A percentile compares a stretch with the other conserved stretches of the same genome.
phyloP scores from a whole-genome alignment of 2,888 invertebrate species.

The Steromphala cineraria region DNA sequence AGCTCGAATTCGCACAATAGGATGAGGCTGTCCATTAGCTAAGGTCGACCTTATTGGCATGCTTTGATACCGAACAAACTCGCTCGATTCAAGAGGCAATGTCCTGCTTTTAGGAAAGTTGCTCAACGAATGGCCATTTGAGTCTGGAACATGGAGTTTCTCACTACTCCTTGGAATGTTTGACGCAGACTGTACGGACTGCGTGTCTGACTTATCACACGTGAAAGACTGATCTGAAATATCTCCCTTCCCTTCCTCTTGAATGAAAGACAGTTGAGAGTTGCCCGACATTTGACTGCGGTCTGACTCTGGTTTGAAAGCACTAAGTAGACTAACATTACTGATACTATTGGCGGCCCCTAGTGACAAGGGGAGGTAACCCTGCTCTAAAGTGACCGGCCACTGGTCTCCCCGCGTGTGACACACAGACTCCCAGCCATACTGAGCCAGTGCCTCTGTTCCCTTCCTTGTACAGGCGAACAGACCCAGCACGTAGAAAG shows the following conservation, averaged over 20 bases:
- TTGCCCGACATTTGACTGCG: slow-evolving; percentile 21
- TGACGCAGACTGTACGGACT: slow-evolving; percentile 7
- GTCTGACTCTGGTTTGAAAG: slow-evolving; percentile 7
- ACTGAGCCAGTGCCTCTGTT: slow-evolving; percentile 85
- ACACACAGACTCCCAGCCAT: slow-evolving; percentile 83
- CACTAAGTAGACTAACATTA: slow-evolving; percentile 20
- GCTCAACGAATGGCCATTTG: neutral
- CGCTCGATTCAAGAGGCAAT: slow-evolving; percentile 45
- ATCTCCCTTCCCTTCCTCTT: slow-evolving; percentile 46
- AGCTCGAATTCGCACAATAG: neutral
- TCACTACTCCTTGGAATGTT: slow-evolving; percentile 9
- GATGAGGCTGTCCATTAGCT: neutral
- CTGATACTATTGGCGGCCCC: slow-evolving; percentile 28
- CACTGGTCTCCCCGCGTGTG: slow-evolving; percentile 82
- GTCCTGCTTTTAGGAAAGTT: slow-evolving; percentile 47
- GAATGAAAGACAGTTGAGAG: slow-evolving; percentile 55
- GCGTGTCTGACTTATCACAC: slow-evolving; percentile 30
- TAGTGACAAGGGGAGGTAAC: slow-evolving; percentile 31
- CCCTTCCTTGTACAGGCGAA: slow-evolving; percentile 90
- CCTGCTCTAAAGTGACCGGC: slow-evolving; percentile 61
- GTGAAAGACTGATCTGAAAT: neutral
- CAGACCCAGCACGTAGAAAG: slow-evolving; percentile 90
- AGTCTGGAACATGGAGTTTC: neutral
- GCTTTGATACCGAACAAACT: slow-evolving; percentile 40
- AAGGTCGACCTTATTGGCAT: slow-evolving; percentile 37